phyloP scores from a whole-genome alignment of 2,888 invertebrate species.

The Halocaridina rubra region DNA sequence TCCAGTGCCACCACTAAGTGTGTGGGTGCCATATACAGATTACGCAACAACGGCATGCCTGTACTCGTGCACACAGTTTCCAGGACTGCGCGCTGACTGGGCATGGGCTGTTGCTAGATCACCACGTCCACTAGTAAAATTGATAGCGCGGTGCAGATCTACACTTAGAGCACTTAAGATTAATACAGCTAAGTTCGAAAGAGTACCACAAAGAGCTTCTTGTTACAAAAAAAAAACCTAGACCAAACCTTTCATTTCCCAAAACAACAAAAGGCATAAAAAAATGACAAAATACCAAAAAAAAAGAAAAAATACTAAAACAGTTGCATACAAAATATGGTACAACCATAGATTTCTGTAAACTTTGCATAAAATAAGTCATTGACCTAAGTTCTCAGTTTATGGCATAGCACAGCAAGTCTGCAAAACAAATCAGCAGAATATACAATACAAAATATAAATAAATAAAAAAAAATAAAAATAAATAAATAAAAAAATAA shows the following conservation, averaged over 20 bases:
- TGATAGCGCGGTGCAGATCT: neutral
- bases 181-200: conserved; percentile 23
- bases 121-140: neutral
- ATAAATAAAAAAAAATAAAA: neutral
- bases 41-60: conserved; percentile 21
- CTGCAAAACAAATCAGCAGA: neutral
- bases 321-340: too few species aligned
- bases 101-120: conserved; percentile 37
- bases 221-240: neutral
- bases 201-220: conserved; percentile 6
- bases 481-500: neutral
- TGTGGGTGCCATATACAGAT: conserved; percentile 39
- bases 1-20: conserved; percentile 33
- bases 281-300: too few species aligned
- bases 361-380: too few species aligned
- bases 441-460: neutral
- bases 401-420: too few species aligned
- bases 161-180: conserved; percentile 1
- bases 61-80: conserved; percentile 33
- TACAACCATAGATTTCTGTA: too few species aligned
- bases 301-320: too few species aligned
- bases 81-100: conserved; percentile 37
- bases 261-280: too few species aligned
- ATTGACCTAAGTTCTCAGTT: too few species aligned
- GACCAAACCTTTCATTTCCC: too few species aligned